Conservation (phyloP, 1,140 invertebrate species). For the Drosophila nannoptera region DNA sequence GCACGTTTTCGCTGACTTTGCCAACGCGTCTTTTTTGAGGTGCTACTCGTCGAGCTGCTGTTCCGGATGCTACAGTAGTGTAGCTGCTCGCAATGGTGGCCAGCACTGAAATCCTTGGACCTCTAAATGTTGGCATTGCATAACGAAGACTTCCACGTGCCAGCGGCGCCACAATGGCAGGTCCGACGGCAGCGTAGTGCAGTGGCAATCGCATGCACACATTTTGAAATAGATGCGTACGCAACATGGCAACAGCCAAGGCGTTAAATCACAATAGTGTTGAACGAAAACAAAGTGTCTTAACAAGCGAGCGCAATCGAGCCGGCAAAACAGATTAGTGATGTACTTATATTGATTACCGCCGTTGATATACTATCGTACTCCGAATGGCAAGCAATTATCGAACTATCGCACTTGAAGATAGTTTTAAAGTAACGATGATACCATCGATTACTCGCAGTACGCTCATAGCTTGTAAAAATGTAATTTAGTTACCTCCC, state of each 20-base stretch:
- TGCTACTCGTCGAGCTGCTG: background rate
- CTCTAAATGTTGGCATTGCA: slow-evolving; percentile 26
- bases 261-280: background rate
- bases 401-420: background rate
- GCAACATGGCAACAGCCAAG: slow-evolving; percentile 42
- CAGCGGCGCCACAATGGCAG: slow-evolving; percentile 10
- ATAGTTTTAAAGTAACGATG: background rate
- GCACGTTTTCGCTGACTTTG: background rate
- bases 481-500: background rate
- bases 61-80: background rate
- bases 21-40: slow-evolving; percentile 6
- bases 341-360: background rate
- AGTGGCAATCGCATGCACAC: slow-evolving; percentile 23
- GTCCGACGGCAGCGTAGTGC: background rate
- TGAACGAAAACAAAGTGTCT: slow-evolving; percentile 5
- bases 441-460: slow-evolving; percentile 9
- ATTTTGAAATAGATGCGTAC: slow-evolving; percentile 35
- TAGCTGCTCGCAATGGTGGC: slow-evolving; percentile 1
- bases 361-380: too few species aligned
- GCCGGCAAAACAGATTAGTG: slow-evolving; percentile 35
- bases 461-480: slow-evolving; percentile 13
- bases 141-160: slow-evolving; percentile 14
- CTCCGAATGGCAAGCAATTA: background rate
- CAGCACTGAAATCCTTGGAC: background rate
- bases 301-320: slow-evolving; percentile 20